Conservation (phyloP, 2,888 invertebrate genomes). For the Ypsolopha sequella region DNA sequence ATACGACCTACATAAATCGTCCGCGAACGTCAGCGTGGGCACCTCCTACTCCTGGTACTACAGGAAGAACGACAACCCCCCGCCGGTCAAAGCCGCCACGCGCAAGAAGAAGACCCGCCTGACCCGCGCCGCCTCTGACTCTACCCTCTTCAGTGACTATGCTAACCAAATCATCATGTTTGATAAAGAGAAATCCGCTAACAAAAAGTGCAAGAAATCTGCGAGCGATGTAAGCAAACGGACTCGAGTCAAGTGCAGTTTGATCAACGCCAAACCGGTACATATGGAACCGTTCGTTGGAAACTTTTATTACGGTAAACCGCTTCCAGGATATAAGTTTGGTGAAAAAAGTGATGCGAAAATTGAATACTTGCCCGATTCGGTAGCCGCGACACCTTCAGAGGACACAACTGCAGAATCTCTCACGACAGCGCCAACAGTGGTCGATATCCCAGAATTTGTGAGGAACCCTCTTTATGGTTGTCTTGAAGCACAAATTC, state of each 20-base stretch:
- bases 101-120: conserved; percentile 39
- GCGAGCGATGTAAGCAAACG: conserved; percentile 52
- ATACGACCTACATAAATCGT: conserved; percentile 62
- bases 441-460: conserved; percentile 47
- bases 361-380: conserved; percentile 56
- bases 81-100: conserved; percentile 18
- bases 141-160: conserved; percentile 66
- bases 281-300: conserved; percentile 56
- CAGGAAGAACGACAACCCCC: conserved; percentile 44
- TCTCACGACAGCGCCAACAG: conserved; percentile 36
- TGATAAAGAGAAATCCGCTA: conserved; percentile 40
- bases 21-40: conserved; percentile 55
- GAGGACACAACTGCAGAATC: conserved; percentile 49
- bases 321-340: conserved; percentile 49
- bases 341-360: conserved; percentile 50
- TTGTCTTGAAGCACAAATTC: conserved; percentile 35
- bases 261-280: conserved; percentile 47
- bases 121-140: conserved; percentile 52
- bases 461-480: conserved; percentile 58
- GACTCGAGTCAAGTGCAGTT: conserved; percentile 43
- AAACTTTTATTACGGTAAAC: conserved; percentile 61
- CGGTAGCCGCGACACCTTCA: conserved; percentile 50
- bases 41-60: conserved; percentile 68
- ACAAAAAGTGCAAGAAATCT: conserved; percentile 49
- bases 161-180: conserved; percentile 59